Evolutionary conservation across 2,797 vertebrate species (phyloP).

Genomic region (Dendrocincla tyrannina): DNA sequence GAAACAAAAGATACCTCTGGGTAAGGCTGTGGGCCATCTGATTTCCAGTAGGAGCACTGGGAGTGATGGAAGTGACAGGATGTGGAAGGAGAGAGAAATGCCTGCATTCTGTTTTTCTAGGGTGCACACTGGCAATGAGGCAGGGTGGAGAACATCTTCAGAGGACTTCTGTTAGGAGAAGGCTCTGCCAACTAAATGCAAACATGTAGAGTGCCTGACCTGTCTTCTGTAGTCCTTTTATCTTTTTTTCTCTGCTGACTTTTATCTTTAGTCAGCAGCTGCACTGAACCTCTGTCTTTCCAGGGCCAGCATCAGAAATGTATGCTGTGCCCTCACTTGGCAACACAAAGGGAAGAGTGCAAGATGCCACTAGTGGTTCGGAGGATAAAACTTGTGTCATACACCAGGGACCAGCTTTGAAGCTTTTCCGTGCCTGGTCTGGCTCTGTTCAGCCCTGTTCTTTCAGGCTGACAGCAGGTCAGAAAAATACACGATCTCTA

Average conservation of each 20-base stretch:
- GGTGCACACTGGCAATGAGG: background rate
- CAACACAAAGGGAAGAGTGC: background rate
- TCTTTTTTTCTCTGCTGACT: background rate
- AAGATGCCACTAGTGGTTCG: background rate
- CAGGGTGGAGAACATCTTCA: background rate
- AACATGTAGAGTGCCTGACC: background rate
- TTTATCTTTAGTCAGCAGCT: background rate
- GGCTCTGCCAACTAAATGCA: background rate
- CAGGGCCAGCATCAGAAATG: background rate
- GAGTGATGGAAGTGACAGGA: background rate
- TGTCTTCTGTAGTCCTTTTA: background rate
- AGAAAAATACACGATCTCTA: background rate
- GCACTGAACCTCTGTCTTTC: background rate
- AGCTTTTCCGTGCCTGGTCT: background rate
- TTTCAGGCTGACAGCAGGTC: background rate
- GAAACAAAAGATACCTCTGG: background rate
- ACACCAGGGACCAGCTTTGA: rapidly evolving
- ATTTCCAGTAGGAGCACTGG: background rate
- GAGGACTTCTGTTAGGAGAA: background rate
- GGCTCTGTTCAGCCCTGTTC: background rate
- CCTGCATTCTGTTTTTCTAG: background rate
- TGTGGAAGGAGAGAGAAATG: background rate
- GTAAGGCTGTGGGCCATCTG: background rate
- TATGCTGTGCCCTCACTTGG: background rate
- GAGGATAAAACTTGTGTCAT: background rate